Percentiles rank a stretch among this genome's conserved stretches.
Conservation (phyloP, 2,113 vertebrate species). For the Gorsachius goisagi region DNA sequence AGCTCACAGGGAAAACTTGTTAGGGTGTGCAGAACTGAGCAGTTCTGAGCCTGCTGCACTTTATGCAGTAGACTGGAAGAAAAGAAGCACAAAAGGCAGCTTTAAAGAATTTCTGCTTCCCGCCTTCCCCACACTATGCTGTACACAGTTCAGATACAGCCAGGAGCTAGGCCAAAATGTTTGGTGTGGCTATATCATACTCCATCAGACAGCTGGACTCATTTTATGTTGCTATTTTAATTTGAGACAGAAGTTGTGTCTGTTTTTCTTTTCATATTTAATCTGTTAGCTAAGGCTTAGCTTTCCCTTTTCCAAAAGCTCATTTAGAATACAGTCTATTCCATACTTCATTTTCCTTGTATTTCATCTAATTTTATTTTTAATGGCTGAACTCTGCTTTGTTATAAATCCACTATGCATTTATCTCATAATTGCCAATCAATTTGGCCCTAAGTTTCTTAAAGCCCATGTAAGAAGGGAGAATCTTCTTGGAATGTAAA, state of each 20-base stretch:
- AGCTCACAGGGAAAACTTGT: background rate
- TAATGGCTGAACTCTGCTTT: background rate
- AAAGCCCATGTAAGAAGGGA: background rate
- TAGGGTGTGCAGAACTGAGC: background rate
- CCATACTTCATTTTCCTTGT: background rate
- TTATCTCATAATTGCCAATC: background rate
- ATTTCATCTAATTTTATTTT: background rate
- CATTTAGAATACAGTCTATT: background rate
- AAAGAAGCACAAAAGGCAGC: background rate
- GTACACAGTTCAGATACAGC: background rate
- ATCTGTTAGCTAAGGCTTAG: slow-evolving; percentile 27
- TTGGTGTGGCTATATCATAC: slow-evolving; percentile 30
- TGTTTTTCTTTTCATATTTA: slow-evolving; percentile 48
- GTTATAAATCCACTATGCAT: background rate
- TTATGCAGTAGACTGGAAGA: background rate
- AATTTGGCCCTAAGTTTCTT: background rate
- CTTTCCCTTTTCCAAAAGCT: slow-evolving; percentile 3
- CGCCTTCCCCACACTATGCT: background rate
- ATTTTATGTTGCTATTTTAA: slow-evolving; percentile 56
- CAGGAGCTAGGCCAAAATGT: slow-evolving; percentile 13
- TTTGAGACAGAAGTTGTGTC: slow-evolving; percentile 45
- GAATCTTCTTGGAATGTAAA: background rate
- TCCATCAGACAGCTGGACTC: slow-evolving; percentile 31
- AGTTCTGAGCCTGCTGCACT: background rate
- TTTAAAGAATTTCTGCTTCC: background rate